These are phyloP conservation scores for Paralvinella palmiformis DNA, from an alignment of 1,140 invertebrate genomes.

Conservation along the genomic window DNA sequence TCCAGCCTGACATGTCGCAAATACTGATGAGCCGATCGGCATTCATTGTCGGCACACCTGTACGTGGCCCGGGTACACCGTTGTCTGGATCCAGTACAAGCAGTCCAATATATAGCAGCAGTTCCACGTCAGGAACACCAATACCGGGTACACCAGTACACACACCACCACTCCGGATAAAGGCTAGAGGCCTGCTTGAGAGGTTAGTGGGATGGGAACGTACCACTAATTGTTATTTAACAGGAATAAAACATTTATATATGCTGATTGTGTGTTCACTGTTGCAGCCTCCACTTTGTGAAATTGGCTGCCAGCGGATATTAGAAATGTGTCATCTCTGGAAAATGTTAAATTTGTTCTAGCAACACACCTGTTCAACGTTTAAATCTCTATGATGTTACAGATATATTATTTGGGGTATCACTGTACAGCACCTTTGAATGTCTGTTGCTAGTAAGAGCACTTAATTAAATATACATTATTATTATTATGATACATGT, in stretches of 20 bases:
- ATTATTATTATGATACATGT: too few relatives aligned
- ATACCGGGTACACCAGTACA: slow-evolving; percentile 22
- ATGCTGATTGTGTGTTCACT: not conserved
- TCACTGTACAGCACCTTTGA: too few relatives aligned
- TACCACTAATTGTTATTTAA: not conserved
- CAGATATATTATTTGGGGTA: too few relatives aligned
- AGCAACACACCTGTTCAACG: not conserved
- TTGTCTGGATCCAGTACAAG: not conserved
- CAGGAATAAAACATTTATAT: too few relatives aligned
- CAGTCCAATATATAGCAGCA: slow-evolving; percentile 9
- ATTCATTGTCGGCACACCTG: slow-evolving; percentile 34
- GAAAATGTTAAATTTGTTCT: not conserved
- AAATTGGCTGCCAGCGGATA: not conserved
- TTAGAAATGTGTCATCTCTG: not conserved
- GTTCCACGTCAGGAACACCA: slow-evolving; percentile 8
- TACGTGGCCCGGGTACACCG: not conserved
- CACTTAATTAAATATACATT: too few relatives aligned
- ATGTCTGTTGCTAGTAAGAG: too few relatives aligned
- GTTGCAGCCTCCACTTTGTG: not conserved
- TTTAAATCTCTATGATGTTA: not conserved
- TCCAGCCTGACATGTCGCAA: slow-evolving; percentile 29
- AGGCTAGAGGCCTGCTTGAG: slow-evolving; percentile 53
- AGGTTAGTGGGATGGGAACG: slow-evolving; percentile 28
- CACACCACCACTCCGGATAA: slow-evolving; percentile 58
- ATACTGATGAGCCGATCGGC: slow-evolving; percentile 23